Percentiles rank a stretch among this genome's conserved stretches.
These are phyloP conservation scores for Nesoenas mayeri DNA, from an alignment of 2,113 vertebrate genomes.

Conservation along the genomic window DNA sequence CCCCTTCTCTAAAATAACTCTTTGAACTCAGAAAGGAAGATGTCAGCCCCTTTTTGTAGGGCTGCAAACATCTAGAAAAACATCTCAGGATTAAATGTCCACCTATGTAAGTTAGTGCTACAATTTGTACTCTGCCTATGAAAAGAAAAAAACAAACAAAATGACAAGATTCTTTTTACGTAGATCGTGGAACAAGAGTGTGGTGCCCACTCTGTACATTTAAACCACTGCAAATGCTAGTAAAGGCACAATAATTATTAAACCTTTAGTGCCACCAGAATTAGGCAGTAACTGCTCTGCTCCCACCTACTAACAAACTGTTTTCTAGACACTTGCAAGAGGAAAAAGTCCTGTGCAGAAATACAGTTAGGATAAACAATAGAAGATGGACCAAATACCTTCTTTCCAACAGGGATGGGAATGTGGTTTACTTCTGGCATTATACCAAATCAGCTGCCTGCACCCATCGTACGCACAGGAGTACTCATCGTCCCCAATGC, in stretches of 20 bases:
- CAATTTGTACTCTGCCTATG: not conserved
- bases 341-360: not conserved
- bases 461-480: conserved; percentile 98
- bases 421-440: conserved; percentile 97
- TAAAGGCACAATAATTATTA: not conserved
- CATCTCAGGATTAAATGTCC: not conserved
- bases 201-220: not conserved
- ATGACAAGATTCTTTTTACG: not conserved
- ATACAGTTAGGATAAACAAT: not conserved
- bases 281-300: not conserved
- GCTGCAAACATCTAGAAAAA: not conserved
- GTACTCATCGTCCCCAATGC: conserved; percentile 97
- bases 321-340: not conserved
- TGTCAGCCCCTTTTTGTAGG: not conserved
- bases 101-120: not conserved
- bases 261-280: not conserved
- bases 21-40: not conserved
- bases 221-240: not conserved
- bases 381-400: conserved; percentile 75
- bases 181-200: not conserved
- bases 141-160: not conserved
- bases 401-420: conserved; percentile 98
- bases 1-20: not conserved
- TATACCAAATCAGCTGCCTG: conserved; percentile 99
- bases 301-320: not conserved